Evolutionary conservation across 2,888 invertebrate genomes (phyloP), one percentile per base, ranked within the genome.

Genomic region (Lacanobia wlatinum): DNA sequence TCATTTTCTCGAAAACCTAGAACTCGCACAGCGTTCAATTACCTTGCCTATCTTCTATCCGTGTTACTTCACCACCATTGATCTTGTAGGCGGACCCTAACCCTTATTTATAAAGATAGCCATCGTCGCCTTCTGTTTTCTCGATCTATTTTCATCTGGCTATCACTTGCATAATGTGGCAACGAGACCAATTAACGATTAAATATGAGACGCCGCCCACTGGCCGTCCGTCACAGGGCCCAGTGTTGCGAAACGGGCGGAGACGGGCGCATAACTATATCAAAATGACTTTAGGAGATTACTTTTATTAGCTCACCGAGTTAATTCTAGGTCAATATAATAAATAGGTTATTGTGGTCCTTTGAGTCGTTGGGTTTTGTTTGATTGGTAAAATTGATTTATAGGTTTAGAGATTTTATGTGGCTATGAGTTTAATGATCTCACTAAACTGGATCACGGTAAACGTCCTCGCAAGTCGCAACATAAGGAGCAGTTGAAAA

Each of bases 131-230:
- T 78, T 53, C 83, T 73, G 43, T 70, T 66, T 82, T 73, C 75
- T 52, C 64, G 58, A 43, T 80, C 78, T 87, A 82, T 84, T 86
- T 84, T 62, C 76, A 74, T 77, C 83, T 81, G 76, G 73, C 77
- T 82, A 84, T 84, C 76, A 83, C 69, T 90, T 90, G 89, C 90
- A 88, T 89, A 89, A 91, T 85, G 86, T 84, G 83, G 87, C 86
- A 87, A 87, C 85, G 85, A 86, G 85, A 83, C 80, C 90, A 92
- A 93, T 93, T 92, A 93, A 88, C 88, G 87, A 92, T 92, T 90
- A 91, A 90, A 90, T 91, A 90, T 90, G 87, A 88, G 86, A 84
- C 78, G 80, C 71, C 84, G 79, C 84, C 85, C 84, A 85, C 83
- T 50, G 64, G 14, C 66, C 78, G 82, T 77, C 76, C 68, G 81